These are phyloP conservation scores for Oncorhynchus mykiss DNA, from an alignment of 2,113 vertebrate species.

Conservation along the genomic window DNA sequence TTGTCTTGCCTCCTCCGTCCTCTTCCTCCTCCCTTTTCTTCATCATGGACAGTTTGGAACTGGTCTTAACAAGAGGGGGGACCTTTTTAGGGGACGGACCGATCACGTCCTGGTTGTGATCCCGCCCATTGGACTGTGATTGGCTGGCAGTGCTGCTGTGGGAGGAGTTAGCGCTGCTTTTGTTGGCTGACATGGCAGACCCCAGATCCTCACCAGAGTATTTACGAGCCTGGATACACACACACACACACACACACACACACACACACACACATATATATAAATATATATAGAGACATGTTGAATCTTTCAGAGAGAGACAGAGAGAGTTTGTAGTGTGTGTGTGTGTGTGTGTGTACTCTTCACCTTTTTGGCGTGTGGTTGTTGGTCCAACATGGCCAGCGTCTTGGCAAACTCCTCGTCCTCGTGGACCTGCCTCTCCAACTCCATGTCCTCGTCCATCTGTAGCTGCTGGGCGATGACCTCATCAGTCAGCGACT, in stretches of 20 bases:
- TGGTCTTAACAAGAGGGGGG: constrained; percentile 63
- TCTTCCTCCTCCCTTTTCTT: constrained; percentile 77
- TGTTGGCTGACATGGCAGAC: constrained; percentile 43
- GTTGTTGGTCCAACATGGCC: constrained; percentile 87
- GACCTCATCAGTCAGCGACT: constrained; percentile 79
- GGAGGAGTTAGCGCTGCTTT: constrained; percentile 51
- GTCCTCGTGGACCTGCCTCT: constrained; percentile 91
- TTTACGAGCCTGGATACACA: constrained; percentile 73
- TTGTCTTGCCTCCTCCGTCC: constrained; percentile 32
- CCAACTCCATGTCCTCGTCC: constrained; percentile 89
- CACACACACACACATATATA: too few relatives aligned
- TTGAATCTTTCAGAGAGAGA: background rate
- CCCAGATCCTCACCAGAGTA: constrained; percentile 64
- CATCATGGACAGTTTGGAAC: constrained; percentile 80
- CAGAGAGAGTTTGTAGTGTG: background rate
- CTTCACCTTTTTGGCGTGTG: constrained; percentile 84
- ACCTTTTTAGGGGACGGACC: constrained; percentile 64
- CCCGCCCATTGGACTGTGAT: constrained; percentile 23
- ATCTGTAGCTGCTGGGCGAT: constrained; percentile 87
- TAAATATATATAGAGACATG: too few relatives aligned
- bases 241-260: background rate
- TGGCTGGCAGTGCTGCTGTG: constrained; percentile 46
- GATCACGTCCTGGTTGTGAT: constrained; percentile 35
- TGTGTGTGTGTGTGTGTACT: background rate
- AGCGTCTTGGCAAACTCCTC: constrained; percentile 92